Base-by-base conservation (phyloP, 2,888 invertebrate species). In the Polydrusus tereticollis region DNA sequence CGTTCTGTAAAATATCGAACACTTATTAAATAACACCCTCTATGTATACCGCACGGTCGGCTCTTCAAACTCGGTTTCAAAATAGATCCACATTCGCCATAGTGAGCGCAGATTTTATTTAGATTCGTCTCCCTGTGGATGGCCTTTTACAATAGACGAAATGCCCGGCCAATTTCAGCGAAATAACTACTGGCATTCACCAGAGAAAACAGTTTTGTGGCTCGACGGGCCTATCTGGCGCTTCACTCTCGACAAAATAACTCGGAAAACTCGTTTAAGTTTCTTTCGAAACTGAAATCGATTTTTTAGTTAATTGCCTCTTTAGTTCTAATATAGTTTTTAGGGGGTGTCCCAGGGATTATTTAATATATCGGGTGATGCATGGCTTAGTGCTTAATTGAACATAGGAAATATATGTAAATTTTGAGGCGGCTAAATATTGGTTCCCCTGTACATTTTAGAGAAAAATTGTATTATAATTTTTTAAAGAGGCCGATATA, bases 261-360 rank as follows among this genome's bases (percentile, higher is more conserved):
- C 23, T 23, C 21, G 50, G 50, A 23, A 38, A 59, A 59, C 59
- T 59, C 59, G 59, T 59, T 59, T 59, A 59, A 59, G 59, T 59
- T 59, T 59, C 41, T 41, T 59, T 23, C 23, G 23, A 43, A 43
- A 59, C 59, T 21, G n/a, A 23, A 59, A 59, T 41, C 23, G 41
- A 23, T 23, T 43, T 43, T 59, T 41, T 41, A 26, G 12, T 59
- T 59, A 59, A 59, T 41, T 43, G 59, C 43, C 41, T 59, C 43
- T 21, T 59, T 59, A 50, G 50, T 50, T 50, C 26, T 26, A 10
- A 50, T 50, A 26, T 3, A 50, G 50, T 50, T 50, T 50, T 14
- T 2, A 3, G 12, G 21, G 6, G 21, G 10, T 23, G n/a, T 8
- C 21, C 3, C 8, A 4, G 12, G 3, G 20, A 38, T 45, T 12